Evolutionary conservation across 2,888 invertebrate species (phyloP).

Genomic region (Junonia oenone): DNA sequence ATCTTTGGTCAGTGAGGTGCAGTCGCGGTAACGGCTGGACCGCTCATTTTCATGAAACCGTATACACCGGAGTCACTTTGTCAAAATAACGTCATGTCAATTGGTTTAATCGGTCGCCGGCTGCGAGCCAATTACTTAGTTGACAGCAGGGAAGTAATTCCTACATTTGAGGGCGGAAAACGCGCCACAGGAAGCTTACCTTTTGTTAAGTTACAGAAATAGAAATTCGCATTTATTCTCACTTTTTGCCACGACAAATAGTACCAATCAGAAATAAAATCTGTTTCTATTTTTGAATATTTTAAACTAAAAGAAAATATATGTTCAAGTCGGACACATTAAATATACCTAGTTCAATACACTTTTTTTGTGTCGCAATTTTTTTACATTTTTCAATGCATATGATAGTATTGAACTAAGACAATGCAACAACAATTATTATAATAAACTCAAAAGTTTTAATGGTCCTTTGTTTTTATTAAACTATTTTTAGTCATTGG

Average conservation of each 20-base stretch:
- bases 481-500: slow-evolving; percentile 6
- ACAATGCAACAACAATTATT: neutral
- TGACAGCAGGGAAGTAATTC: slow-evolving; percentile 77
- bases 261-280: no score
- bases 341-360: no score
- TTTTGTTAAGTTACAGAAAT: slow-evolving; percentile 62
- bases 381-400: neutral
- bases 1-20: neutral
- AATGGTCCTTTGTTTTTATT: slow-evolving; percentile 3
- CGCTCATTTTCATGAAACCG: slow-evolving; percentile 22
- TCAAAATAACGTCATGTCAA: slow-evolving; percentile 76
- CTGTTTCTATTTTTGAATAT: no score
- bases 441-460: neutral
- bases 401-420: neutral
- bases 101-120: slow-evolving; percentile 73
- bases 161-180: slow-evolving; percentile 77
- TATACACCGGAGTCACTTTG: slow-evolving; percentile 47
- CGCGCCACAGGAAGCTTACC: slow-evolving; percentile 73
- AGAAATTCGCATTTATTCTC: slow-evolving; percentile 24
- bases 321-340: no score
- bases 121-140: slow-evolving; percentile 76
- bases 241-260: no score
- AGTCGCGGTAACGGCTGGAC: neutral
- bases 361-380: neutral
- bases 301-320: no score